Conservation (phyloP, 1,140 invertebrate species). For the Microplitis demolitor region DNA sequence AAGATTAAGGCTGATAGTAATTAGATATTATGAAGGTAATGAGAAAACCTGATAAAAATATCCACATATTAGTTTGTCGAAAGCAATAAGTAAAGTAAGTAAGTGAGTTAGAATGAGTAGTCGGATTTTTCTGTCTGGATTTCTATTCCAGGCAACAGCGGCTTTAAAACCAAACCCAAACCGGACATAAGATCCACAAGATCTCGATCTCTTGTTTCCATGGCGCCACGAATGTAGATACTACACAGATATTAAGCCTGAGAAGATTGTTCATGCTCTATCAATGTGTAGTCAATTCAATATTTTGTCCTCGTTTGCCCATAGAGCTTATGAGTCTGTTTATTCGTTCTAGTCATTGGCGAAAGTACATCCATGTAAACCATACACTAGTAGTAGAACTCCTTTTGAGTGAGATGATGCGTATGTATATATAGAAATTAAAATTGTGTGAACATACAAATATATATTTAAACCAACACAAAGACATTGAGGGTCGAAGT, state of each 20-base stretch:
- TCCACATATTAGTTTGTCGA: not conserved
- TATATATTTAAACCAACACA: not conserved
- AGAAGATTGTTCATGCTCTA: not conserved
- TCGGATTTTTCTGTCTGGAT: conserved; percentile 11
- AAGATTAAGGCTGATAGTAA: not conserved
- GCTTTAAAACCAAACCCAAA: conserved; percentile 1
- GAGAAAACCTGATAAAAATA: not conserved
- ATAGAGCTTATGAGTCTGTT: too few relatives aligned
- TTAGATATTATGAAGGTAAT: not conserved
- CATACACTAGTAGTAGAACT: too few relatives aligned
- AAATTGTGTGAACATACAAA: not conserved
- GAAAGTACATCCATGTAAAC: too few relatives aligned
- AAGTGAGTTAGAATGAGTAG: not conserved
- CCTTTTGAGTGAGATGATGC: too few relatives aligned
- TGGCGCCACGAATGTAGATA: conserved; percentile 14
- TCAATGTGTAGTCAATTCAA: not conserved
- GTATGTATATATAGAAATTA: not conserved
- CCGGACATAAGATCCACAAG: conserved; percentile 5
- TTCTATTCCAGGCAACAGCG: conserved; percentile 19
- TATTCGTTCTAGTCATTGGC: too few relatives aligned
- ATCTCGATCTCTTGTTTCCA: conserved; percentile 16
- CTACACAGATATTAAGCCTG: not conserved
- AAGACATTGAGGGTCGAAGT: not conserved
- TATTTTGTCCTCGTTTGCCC: not conserved
- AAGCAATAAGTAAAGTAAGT: not conserved